These are phyloP conservation scores for Acanthosoma haemorrhoidale DNA, from an alignment of 2,888 invertebrate species.

Conservation along the genomic window DNA sequence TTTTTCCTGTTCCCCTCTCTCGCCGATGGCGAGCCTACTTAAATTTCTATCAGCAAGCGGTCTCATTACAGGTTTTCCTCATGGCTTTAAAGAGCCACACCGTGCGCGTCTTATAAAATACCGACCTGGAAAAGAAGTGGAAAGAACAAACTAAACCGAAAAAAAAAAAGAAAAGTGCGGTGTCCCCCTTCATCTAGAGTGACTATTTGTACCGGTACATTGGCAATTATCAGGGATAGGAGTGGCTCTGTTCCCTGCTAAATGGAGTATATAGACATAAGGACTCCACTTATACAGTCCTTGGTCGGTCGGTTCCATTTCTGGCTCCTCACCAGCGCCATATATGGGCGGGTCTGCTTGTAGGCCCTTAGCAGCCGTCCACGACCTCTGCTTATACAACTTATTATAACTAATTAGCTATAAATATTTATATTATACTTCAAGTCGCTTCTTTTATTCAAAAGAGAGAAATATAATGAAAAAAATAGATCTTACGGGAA, in stretches of 20 bases:
- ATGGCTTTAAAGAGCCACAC: background rate
- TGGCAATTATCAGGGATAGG: background rate
- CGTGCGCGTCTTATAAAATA: no score
- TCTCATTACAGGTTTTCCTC: background rate
- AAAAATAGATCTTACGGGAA: no score
- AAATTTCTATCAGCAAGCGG: background rate
- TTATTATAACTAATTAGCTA: constrained; percentile 23
- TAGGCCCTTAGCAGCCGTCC: background rate
- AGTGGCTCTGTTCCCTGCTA: background rate
- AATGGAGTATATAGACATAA: constrained; percentile 6
- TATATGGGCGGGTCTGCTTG: background rate
- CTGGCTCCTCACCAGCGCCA: background rate
- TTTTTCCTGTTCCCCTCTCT: no score
- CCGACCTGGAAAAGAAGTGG: background rate
- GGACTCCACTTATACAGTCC: background rate
- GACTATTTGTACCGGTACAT: constrained; percentile 1
- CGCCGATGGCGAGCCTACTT: no score
- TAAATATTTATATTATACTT: constrained; percentile 18
- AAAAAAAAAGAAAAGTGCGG: no score
- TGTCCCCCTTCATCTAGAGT: no score
- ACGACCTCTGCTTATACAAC: constrained; percentile 5
- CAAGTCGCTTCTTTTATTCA: no score
- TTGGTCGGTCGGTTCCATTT: no score
- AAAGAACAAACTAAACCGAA: background rate
- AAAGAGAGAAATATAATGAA: no score